Conservation (phyloP, 2,113 vertebrate species). For the Cavia porcellus region DNA sequence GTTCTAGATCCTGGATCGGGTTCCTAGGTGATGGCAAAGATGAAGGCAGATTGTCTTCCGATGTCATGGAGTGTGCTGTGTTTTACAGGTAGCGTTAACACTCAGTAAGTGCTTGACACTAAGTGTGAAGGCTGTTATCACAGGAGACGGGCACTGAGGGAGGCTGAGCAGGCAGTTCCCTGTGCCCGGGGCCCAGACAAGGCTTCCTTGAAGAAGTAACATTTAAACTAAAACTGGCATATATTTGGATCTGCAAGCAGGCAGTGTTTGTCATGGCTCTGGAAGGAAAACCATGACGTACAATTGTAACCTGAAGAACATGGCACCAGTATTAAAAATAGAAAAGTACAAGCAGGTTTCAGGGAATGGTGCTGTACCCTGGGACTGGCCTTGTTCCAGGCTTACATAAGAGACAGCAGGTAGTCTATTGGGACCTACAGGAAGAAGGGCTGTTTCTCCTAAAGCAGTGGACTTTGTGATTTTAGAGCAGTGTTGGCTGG, state of each 20-base stretch:
- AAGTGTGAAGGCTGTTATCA: neutral
- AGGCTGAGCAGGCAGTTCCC: neutral
- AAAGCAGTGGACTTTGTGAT: neutral
- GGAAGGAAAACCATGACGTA: neutral
- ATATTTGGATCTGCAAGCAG: slow-evolving; percentile 32
- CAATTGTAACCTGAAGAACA: neutral
- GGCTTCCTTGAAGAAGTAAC: neutral
- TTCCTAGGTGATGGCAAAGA: neutral
- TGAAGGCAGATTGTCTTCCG: neutral
- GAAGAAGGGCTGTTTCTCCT: neutral
- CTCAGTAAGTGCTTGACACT: neutral
- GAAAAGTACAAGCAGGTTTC: neutral
- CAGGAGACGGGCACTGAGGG: neutral
- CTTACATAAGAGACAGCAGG: neutral
- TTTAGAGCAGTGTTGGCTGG: neutral
- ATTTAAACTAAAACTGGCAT: neutral
- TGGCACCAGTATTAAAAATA: neutral
- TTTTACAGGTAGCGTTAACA: neutral
- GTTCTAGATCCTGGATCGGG: neutral
- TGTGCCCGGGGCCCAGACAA: neutral
- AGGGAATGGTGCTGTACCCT: neutral
- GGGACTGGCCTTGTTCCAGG: neutral
- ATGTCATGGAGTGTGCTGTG: neutral
- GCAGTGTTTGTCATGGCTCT: neutral
- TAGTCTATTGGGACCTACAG: neutral